A percentile compares a stretch with the other conserved stretches of the same genome.
Conservation (phyloP, 2,888 invertebrate species). For the Trichopoda pennipes region DNA sequence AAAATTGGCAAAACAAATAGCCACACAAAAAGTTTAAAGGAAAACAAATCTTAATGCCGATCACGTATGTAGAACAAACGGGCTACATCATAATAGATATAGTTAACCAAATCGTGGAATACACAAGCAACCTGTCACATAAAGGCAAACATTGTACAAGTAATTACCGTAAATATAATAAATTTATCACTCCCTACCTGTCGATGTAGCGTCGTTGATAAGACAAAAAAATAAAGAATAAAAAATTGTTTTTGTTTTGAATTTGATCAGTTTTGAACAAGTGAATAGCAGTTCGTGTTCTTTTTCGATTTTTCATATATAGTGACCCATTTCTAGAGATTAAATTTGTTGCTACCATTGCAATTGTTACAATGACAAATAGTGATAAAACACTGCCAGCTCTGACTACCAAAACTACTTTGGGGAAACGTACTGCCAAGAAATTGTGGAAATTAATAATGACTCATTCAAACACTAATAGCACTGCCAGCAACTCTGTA, state of each 20-base stretch:
- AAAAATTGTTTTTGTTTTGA: constrained; percentile 9
- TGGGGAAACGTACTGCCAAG: constrained; percentile 63
- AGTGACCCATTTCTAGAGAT: constrained; percentile 4
- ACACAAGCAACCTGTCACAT: constrained; percentile 22
- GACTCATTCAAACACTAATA: constrained; percentile 34
- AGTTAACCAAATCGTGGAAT: constrained; percentile 2
- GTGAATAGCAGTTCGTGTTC: constrained; percentile 22
- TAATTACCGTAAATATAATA: constrained; percentile 32
- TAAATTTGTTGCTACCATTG: not conserved
- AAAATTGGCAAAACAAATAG: constrained; percentile 30
- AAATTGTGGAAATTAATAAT: constrained; percentile 62
- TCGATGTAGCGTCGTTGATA: not conserved
- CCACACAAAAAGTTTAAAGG: not conserved
- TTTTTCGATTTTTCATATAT: not conserved
- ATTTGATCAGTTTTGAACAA: constrained; percentile 1
- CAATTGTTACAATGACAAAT: constrained; percentile 35
- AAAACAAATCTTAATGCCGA: constrained; percentile 57
- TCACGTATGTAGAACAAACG: constrained; percentile 79
- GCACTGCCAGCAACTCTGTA: not conserved
- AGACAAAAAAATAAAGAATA: not conserved
- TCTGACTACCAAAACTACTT: constrained; percentile 43
- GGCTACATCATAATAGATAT: constrained; percentile 63
- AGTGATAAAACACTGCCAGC: constrained; percentile 33
- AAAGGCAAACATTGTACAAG: constrained; percentile 10
- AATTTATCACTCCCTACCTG: constrained; percentile 14